Percentiles rank a stretch among this genome's conserved stretches.
phyloP scores from a whole-genome alignment of 2,113 vertebrate genomes.

The Oriolus oriolus region DNA sequence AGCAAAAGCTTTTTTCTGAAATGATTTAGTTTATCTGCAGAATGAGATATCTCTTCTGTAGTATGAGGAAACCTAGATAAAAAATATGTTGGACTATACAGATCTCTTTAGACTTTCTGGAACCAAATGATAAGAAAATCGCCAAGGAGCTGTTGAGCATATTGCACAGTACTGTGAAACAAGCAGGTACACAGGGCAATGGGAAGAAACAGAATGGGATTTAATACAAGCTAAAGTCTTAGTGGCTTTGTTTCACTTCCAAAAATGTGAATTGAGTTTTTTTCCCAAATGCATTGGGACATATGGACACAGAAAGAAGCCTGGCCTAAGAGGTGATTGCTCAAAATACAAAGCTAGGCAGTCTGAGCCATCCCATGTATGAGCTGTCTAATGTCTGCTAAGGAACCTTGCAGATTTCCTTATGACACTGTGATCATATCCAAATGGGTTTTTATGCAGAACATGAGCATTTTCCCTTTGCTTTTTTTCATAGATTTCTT shows the following conservation, averaged over 20 bases:
- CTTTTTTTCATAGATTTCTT: neutral
- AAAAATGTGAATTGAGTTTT: neutral
- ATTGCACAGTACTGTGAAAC: neutral
- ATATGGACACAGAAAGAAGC: neutral
- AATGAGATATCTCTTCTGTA: neutral
- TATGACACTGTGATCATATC: neutral
- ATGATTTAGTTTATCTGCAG: neutral
- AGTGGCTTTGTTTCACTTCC: neutral
- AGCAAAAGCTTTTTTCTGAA: neutral
- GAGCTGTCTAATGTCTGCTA: neutral
- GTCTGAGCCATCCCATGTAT: accelerated
- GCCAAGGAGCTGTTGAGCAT: neutral
- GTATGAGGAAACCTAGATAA: neutral
- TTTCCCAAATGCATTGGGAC: neutral
- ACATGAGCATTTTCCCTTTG: neutral
- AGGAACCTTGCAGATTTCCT: neutral
- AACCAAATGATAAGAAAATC: neutral
- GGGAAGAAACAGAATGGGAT: neutral
- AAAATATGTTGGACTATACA: neutral
- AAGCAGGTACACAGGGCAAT: neutral
- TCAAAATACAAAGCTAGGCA: neutral
- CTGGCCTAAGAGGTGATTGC: neutral
- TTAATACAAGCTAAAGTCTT: neutral
- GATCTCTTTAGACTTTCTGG: neutral
- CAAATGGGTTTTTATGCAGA: too few relatives aligned